Conservation (phyloP, 2,888 invertebrate species). For the Scaeva pyrastri region DNA sequence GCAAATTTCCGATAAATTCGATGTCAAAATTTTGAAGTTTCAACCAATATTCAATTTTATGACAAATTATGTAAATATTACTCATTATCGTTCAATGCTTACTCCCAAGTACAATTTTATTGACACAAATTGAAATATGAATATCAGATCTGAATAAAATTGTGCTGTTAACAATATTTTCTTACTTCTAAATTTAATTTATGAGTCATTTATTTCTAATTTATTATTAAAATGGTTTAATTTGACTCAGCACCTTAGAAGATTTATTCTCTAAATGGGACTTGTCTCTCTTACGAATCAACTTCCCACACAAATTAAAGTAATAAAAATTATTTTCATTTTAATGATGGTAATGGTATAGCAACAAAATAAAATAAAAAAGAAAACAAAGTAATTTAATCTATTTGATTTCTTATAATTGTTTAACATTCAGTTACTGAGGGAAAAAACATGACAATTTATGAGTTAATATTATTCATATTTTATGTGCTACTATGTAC, state of each 20-base stretch:
- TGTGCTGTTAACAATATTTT: neutral
- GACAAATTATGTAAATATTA: no score
- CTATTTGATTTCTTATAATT: conserved; percentile 9
- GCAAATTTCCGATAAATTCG: no score
- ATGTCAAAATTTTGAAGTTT: no score
- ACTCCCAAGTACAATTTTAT: no score
- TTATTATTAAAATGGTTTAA: neutral
- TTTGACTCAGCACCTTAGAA: neutral
- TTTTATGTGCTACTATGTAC: neutral
- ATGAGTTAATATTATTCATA: conserved; percentile 7
- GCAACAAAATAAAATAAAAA: no score
- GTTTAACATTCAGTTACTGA: no score
- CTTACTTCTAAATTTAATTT: neutral
- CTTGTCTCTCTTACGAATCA: conserved; percentile 5
- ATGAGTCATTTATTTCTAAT: conserved; percentile 1
- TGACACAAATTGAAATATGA: no score
- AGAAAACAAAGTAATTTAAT: neutral
- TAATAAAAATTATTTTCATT: neutral
- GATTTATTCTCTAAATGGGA: neutral
- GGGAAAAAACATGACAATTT: conserved; percentile 13
- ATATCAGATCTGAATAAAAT: no score
- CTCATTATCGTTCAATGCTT: no score
- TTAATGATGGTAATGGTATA: neutral
- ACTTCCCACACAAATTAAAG: conserved; percentile 15
- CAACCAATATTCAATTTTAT: no score